Evolutionary conservation across 2,113 vertebrate species (phyloP).

Genomic region (Ornithorhynchus anatinus): DNA sequence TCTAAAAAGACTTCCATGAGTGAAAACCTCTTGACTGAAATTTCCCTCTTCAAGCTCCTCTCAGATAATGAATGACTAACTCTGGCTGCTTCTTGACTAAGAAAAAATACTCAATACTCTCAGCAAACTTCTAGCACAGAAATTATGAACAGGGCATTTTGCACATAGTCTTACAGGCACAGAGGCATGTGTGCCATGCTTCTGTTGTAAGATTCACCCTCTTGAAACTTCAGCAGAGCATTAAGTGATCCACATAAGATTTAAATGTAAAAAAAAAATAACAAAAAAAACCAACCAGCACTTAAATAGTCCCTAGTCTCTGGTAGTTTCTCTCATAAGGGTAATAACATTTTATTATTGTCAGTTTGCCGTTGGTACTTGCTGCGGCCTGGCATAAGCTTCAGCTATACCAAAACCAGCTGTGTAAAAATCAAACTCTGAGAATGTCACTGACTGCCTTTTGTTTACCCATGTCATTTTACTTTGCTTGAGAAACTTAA

Average conservation of each 20-base stretch:
- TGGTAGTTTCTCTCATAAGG: neutral
- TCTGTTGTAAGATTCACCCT: too few relatives aligned
- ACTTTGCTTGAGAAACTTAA: conserved; percentile 14
- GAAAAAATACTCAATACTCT: too few relatives aligned
- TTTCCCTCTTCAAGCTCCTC: too few relatives aligned
- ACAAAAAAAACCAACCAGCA: too few relatives aligned
- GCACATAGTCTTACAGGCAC: neutral
- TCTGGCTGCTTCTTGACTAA: too few relatives aligned
- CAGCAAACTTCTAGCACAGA: too few relatives aligned
- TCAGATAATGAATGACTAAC: too few relatives aligned
- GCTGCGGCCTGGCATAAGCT: neutral
- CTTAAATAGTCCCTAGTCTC: neutral
- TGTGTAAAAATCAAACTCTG: neutral
- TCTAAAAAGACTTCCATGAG: too few relatives aligned
- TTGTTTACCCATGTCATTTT: neutral
- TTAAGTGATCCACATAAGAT: too few relatives aligned
- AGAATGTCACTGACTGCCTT: neutral
- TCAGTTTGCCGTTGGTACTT: neutral
- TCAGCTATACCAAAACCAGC: neutral
- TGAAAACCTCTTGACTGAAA: too few relatives aligned
- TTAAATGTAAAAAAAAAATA: too few relatives aligned
- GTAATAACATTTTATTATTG: neutral
- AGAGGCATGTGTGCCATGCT: accelerated
- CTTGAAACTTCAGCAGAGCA: too few relatives aligned
- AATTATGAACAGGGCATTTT: neutral